Conservation (phyloP, 2,797 vertebrate species). For the Sebastes hubbsi region DNA sequence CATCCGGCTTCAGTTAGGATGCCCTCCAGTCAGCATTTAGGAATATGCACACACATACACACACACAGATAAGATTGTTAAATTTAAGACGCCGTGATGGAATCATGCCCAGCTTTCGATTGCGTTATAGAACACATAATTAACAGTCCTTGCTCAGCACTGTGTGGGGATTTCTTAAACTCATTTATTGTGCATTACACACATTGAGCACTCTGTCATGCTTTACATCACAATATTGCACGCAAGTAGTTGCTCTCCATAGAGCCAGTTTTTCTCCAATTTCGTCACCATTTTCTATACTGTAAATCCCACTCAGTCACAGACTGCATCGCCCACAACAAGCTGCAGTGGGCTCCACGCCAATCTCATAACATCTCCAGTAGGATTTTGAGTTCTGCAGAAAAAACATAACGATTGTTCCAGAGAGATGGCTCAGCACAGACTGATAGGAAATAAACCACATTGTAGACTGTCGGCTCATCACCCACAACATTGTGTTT, state of each 20-base stretch:
- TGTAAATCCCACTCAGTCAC: constrained; percentile 17
- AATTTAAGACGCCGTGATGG: constrained; percentile 10
- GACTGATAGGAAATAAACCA: constrained; percentile 32
- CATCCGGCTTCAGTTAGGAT: constrained; percentile 2
- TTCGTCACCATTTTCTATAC: background rate
- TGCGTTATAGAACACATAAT: background rate
- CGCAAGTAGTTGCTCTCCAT: constrained; percentile 1
- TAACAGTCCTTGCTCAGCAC: constrained; percentile 19
- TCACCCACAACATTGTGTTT: background rate
- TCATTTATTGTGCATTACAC: constrained; percentile 11
- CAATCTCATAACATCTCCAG: background rate
- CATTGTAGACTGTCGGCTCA: background rate
- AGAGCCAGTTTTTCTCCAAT: constrained; percentile 7
- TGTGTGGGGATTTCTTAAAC: background rate
- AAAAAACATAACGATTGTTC: constrained; percentile 9
- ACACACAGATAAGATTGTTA: constrained; percentile 1
- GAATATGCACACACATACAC: background rate
- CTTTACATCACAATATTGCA: constrained; percentile 23
- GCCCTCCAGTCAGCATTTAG: background rate
- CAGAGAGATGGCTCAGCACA: constrained; percentile 12
- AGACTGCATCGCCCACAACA: background rate
- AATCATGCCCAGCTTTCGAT: constrained; percentile 18
- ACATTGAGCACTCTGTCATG: background rate
- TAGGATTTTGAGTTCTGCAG: constrained; percentile 19
- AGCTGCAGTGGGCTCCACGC: background rate